Conservation (phyloP, 2,888 invertebrate genomes). For the Cosmia trapezina region DNA sequence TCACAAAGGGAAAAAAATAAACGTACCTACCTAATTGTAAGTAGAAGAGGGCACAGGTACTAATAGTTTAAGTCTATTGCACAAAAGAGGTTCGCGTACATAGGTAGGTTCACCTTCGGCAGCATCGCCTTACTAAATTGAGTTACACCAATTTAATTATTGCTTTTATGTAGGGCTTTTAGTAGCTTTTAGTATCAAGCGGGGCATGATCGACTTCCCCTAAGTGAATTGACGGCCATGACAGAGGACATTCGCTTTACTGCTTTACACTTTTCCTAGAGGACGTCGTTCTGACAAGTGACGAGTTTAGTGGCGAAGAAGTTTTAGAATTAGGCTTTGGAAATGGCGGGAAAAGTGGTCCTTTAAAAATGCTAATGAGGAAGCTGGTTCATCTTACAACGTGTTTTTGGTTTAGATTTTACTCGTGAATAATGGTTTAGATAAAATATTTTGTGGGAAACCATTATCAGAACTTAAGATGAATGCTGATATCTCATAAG, state of each 20-base stretch:
- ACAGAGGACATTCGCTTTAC: conserved; percentile 76
- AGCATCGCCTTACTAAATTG: conserved; percentile 88
- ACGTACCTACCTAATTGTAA: too few species aligned
- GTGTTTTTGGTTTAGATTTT: conserved; percentile 20
- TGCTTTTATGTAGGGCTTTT: conserved; percentile 91
- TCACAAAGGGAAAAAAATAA: conserved; percentile 14
- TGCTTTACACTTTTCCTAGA: conserved; percentile 68
- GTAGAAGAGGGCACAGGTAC: conserved; percentile 17
- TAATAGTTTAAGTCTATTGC: conserved; percentile 59
- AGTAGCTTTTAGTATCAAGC: conserved; percentile 90
- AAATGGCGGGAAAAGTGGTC: conserved; percentile 17
- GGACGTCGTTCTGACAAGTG: conserved; percentile 27
- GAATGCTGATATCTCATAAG: too few species aligned
- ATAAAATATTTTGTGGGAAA: not conserved
- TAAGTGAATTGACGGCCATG: conserved; percentile 89
- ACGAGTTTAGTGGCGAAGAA: conserved; percentile 35
- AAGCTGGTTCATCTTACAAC: not conserved
- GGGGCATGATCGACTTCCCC: conserved; percentile 87
- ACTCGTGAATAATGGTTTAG: not conserved
- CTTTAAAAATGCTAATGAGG: not conserved
- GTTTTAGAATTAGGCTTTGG: conserved; percentile 26
- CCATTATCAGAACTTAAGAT: not conserved
- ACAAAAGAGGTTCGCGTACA: conserved; percentile 58
- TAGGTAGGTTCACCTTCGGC: conserved; percentile 75
- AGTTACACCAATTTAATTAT: conserved; percentile 90